Conservation (phyloP, 2,113 vertebrate genomes). For the Triplophysa tibetana region DNA sequence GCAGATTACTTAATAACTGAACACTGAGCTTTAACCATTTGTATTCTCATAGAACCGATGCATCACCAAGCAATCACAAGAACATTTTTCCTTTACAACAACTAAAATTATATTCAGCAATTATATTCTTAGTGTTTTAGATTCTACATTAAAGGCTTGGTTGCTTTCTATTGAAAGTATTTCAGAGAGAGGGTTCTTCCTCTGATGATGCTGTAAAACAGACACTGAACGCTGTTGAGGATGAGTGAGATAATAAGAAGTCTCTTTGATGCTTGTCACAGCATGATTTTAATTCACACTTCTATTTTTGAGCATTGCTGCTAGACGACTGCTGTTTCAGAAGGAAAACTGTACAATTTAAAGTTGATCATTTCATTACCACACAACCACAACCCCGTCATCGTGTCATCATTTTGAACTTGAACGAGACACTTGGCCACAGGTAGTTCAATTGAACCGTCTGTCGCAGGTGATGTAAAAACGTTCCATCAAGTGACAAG, state of each 20-base stretch:
- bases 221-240: conserved; percentile 34
- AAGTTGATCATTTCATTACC: neutral
- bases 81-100: neutral
- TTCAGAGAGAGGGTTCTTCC: conserved; percentile 18
- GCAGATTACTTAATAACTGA: too few species aligned
- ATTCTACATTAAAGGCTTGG: conserved; percentile 20
- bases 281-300: conserved; percentile 26
- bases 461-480: neutral
- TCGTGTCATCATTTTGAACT: conserved; percentile 21
- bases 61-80: conserved; percentile 11
- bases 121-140: conserved; percentile 20
- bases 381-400: too few species aligned
- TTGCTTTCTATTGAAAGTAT: conserved; percentile 5
- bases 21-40: neutral
- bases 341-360: neutral
- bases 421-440: neutral
- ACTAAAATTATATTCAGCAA: neutral
- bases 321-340: conserved; percentile 5
- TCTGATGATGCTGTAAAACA: conserved; percentile 36
- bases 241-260: conserved; percentile 36
- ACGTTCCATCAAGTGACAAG: neutral
- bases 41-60: neutral
- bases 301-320: conserved; percentile 25
- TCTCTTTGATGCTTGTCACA: conserved; percentile 35
- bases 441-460: neutral